Conservation (phyloP, 2,888 invertebrate genomes). For the Biston stratarius region DNA sequence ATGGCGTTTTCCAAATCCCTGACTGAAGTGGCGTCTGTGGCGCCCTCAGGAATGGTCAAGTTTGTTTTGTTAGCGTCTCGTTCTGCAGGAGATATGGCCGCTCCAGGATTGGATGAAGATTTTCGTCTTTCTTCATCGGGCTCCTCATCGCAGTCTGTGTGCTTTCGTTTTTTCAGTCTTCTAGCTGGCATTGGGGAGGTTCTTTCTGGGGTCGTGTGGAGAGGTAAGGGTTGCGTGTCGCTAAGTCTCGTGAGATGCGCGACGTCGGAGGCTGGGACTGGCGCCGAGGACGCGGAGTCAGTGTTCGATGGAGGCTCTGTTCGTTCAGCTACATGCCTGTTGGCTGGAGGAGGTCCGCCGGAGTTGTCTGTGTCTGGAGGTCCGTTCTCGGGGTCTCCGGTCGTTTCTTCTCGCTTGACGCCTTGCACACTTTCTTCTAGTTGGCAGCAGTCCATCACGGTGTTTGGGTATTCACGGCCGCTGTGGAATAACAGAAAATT, state of each 20-base stretch:
- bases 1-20: conserved; percentile 98
- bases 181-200: conserved; percentile 88
- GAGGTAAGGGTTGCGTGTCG: conserved; percentile 75
- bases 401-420: conserved; percentile 94
- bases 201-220: conserved; percentile 77
- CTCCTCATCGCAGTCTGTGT: conserved; percentile 78
- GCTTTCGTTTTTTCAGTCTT: conserved; percentile 86
- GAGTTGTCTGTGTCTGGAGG: conserved; percentile 93
- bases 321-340: conserved; percentile 74
- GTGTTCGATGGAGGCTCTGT: conserved; percentile 75
- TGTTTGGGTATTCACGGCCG: conserved; percentile 94
- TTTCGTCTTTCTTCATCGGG: conserved; percentile 78
- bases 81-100: conserved; percentile 76
- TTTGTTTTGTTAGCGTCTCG: conserved; percentile 76
- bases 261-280: conserved; percentile 75
- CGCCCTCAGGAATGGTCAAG: conserved; percentile 72
- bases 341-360: conserved; percentile 72
- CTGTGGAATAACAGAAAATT: conserved; percentile 76
- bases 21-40: conserved; percentile 88
- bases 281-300: conserved; percentile 76
- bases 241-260: conserved; percentile 79
- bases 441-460: conserved; percentile 98
- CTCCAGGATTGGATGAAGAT: conserved; percentile 75
- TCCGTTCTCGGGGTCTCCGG: conserved; percentile 94
- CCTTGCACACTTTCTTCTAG: conserved; percentile 93